Base-by-base conservation (phyloP, 2,797 vertebrate species). In the Darevskia mixta region DNA sequence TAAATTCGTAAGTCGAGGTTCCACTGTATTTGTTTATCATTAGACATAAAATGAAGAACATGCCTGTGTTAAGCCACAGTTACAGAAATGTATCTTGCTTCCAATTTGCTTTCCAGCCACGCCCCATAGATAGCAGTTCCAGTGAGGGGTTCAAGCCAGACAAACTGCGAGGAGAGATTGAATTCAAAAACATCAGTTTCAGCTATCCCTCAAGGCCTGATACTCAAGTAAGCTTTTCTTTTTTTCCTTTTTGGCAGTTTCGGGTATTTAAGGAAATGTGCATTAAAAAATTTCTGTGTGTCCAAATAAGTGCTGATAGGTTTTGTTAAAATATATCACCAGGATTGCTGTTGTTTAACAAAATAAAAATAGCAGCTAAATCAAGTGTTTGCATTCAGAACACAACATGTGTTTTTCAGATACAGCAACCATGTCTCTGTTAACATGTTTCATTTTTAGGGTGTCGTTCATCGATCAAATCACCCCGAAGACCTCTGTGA, bases 221-320 rank as follows among this genome's bases (percentile, higher is more conserved):
- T 35, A 35, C 35, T 35, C 35, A 35, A 94, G 98, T 98, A 91
- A 84, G 49, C 13, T 43, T 20, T 20, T 20, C 17, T 81, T 35
- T 8, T 71, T 61, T 35, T 35, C 35, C 35, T 35, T 49, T 58
- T 78, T 55, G 10, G 7, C 23, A 32, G 69, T 72, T 25, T 20
- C 1, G 72, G 27, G 5, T 4, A 10, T 32, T 23, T 81, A 29
- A 67, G 13, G 8, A 69, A 78, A 69, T 71, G 17, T 58, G 58
- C 38, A 38, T 58, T 23, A 8, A 3, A 8, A 8, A 8, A 45
- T 82, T 58, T 41, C 43, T 83, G 27, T 27, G 8, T 27, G 10
- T 41, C 3, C 3, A 32, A 38, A 41, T 1, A 58, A 71, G 10
- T 61, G 35, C 38, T 64, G 41, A 41, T 58, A 71, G 29, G 61